Conservation (phyloP, 2,888 invertebrate species). For the Agonopterix heracliana region DNA sequence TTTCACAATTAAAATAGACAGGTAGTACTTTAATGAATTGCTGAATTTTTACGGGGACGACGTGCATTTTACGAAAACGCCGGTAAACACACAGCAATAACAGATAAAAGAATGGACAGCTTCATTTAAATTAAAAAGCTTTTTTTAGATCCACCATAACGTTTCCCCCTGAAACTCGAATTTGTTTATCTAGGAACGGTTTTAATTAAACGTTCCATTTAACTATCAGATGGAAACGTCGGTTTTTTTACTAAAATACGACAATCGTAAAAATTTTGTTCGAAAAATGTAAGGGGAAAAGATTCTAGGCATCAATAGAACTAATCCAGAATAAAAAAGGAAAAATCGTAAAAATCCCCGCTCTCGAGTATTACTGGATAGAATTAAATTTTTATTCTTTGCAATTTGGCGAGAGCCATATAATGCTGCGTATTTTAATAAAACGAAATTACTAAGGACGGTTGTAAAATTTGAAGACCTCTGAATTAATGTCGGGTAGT, state of each 20-base stretch:
- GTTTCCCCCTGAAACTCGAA: constrained; percentile 25
- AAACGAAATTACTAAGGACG: constrained; percentile 58
- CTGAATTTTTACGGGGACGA: no score
- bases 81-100: constrained; percentile 30
- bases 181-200: constrained; percentile 37
- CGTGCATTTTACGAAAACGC: not conserved
- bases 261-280: constrained; percentile 24
- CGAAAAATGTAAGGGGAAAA: no score
- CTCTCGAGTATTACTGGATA: constrained; percentile 31
- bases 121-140: constrained; percentile 28
- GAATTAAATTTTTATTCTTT: constrained; percentile 53
- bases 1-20: no score
- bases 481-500: constrained; percentile 54
- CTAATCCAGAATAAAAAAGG: constrained; percentile 30
- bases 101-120: constrained; percentile 31
- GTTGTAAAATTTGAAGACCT: constrained; percentile 63
- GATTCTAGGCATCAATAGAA: constrained; percentile 23
- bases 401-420: constrained; percentile 44
- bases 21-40: no score
- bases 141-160: constrained; percentile 30
- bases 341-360: constrained; percentile 47
- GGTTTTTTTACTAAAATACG: constrained; percentile 27
- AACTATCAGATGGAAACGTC: constrained; percentile 44
- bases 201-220: constrained; percentile 46
- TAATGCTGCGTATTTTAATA: constrained; percentile 64